These are phyloP conservation scores for Tragulus kanchil DNA, from an alignment of 2,113 vertebrate genomes.

Conservation along the genomic window DNA sequence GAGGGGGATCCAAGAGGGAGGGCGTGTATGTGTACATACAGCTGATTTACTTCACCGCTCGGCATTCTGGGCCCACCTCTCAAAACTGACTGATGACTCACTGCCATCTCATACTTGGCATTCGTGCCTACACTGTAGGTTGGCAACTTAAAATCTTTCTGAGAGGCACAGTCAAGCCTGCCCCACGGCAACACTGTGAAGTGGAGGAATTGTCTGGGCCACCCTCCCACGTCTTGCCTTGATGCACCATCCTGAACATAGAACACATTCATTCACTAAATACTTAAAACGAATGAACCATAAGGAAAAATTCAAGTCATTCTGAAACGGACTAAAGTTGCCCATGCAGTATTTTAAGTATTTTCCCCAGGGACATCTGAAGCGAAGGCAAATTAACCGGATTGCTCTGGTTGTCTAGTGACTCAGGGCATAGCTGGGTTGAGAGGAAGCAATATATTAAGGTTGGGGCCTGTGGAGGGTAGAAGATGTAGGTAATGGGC, in stretches of 20 bases:
- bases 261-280: slow-evolving; percentile 43
- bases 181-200: neutral
- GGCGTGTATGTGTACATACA: neutral
- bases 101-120: neutral
- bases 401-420: neutral
- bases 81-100: slow-evolving; percentile 15
- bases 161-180: slow-evolving; percentile 38
- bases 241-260: neutral
- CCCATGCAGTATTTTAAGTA: slow-evolving; percentile 19
- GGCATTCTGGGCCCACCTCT: neutral
- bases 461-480: neutral
- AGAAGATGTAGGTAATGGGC: neutral
- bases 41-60: neutral
- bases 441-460: neutral
- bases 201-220: neutral
- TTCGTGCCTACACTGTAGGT: too few relatives aligned
- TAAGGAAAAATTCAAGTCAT: neutral
- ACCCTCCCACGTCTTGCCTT: neutral
- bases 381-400: neutral
- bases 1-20: neutral
- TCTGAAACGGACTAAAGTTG: slow-evolving; percentile 39
- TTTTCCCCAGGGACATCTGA: neutral
- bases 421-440: neutral
- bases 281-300: slow-evolving; percentile 24
- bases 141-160: slow-evolving; percentile 65